These are phyloP conservation scores for Lypha dubia DNA, from an alignment of 2,888 invertebrate genomes.

Conservation along the genomic window DNA sequence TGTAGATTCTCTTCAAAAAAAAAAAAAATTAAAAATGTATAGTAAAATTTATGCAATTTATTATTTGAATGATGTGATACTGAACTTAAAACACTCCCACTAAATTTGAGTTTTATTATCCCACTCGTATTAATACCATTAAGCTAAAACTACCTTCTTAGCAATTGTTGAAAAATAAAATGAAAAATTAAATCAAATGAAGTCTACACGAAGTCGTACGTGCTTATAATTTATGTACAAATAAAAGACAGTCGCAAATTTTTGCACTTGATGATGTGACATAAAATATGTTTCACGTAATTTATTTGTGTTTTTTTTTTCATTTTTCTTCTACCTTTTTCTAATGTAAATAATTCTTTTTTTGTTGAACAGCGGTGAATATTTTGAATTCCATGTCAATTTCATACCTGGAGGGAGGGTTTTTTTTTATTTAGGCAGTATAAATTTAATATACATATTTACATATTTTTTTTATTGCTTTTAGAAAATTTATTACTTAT, in stretches of 20 bases:
- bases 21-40: too few relatives aligned
- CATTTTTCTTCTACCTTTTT: not conserved
- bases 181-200: constrained; percentile 3
- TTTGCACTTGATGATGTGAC: not conserved
- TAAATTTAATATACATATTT: too few relatives aligned
- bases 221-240: constrained; percentile 2
- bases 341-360: not conserved
- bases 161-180: constrained; percentile 11
- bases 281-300: not conserved
- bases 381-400: not conserved
- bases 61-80: too few relatives aligned
- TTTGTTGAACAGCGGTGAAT: not conserved
- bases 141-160: not conserved
- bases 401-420: not conserved
- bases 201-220: not conserved
- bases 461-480: too few relatives aligned
- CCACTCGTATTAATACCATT: not conserved
- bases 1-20: too few relatives aligned
- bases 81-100: not conserved
- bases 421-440: not conserved
- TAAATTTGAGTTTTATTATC: constrained; percentile 6
- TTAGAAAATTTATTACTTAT: too few relatives aligned
- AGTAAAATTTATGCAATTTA: not conserved
- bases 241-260: not conserved
- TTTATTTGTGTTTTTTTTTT: not conserved